Evolutionary conservation across 2,797 vertebrate species (phyloP).

Genomic region (Tauraco hartlaubi): DNA sequence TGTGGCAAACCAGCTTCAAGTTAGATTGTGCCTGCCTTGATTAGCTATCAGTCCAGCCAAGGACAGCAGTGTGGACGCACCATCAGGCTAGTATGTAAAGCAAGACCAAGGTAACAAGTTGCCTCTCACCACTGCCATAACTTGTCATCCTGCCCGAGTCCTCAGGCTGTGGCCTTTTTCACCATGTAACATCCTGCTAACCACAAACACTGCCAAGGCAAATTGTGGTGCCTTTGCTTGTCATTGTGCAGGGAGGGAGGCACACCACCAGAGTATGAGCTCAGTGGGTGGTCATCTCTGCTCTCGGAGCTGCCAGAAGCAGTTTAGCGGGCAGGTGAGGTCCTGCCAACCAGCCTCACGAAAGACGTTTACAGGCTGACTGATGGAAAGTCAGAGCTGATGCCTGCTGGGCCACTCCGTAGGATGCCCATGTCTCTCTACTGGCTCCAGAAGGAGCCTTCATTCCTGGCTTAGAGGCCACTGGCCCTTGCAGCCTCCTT

Average conservation of each 20-base stretch:
- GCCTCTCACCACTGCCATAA: not conserved
- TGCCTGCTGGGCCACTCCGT: rapidly evolving
- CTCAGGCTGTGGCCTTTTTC: not conserved
- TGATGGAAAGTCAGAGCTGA: not conserved
- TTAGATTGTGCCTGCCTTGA: not conserved
- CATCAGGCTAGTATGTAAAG: not conserved
- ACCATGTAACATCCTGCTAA: rapidly evolving
- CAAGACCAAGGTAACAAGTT: not conserved
- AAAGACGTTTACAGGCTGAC: not conserved
- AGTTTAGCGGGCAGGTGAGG: not conserved
- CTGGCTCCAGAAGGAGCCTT: not conserved
- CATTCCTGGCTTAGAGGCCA: rapidly evolving
- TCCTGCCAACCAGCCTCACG: not conserved
- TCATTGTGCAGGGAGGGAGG: not conserved
- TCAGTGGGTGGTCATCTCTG: not conserved
- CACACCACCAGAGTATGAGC: not conserved
- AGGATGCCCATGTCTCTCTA: not conserved
- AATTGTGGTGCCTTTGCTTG: not conserved
- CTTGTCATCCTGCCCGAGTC: not conserved
- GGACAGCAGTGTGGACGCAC: not conserved
- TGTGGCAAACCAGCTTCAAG: not conserved
- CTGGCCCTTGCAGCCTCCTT: not conserved
- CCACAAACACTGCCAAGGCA: not conserved
- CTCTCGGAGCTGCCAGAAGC: not conserved
- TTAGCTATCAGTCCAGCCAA: not conserved